Evolutionary conservation across 2,888 invertebrate species (phyloP).

Genomic region (Hydriomena furcata): DNA sequence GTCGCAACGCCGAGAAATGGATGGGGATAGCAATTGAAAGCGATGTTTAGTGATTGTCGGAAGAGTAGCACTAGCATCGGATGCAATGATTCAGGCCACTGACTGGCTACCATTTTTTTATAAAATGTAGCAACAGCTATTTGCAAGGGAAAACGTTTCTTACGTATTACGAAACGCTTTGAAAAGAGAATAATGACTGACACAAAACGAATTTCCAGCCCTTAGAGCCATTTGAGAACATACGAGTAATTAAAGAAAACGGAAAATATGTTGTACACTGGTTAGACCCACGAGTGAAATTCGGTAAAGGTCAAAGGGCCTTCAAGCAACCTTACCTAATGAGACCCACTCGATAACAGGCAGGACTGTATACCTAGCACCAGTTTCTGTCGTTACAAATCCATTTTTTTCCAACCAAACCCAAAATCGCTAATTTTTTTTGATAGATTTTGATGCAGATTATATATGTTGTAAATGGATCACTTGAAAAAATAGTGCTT

Average conservation of each 20-base stretch:
- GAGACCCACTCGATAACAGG: slow-evolving; percentile 10
- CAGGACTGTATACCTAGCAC: neutral
- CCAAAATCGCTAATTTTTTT: too few relatives aligned
- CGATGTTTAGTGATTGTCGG: slow-evolving; percentile 27
- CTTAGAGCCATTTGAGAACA: neutral
- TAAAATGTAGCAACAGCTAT: too few relatives aligned
- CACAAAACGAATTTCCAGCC: neutral
- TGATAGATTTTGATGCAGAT: too few relatives aligned
- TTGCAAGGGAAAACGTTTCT: too few relatives aligned
- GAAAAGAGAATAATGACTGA: neutral
- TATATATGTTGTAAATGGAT: too few relatives aligned
- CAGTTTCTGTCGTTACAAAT: neutral
- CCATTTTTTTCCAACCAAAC: too few relatives aligned
- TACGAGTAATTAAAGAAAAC: neutral
- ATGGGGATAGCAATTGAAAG: slow-evolving; percentile 40
- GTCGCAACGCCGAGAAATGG: slow-evolving; percentile 30
- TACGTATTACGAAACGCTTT: too few relatives aligned
- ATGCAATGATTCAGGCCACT: too few relatives aligned
- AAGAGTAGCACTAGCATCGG: neutral
- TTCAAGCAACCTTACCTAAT: slow-evolving; percentile 5
- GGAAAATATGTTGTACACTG: neutral
- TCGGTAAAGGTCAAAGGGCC: slow-evolving; percentile 8
- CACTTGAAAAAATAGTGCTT: too few relatives aligned
- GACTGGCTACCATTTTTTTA: too few relatives aligned
- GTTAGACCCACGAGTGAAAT: neutral